phyloP scores from a whole-genome alignment of 1,140 invertebrate species.

The Vollenhovia emeryi region DNA sequence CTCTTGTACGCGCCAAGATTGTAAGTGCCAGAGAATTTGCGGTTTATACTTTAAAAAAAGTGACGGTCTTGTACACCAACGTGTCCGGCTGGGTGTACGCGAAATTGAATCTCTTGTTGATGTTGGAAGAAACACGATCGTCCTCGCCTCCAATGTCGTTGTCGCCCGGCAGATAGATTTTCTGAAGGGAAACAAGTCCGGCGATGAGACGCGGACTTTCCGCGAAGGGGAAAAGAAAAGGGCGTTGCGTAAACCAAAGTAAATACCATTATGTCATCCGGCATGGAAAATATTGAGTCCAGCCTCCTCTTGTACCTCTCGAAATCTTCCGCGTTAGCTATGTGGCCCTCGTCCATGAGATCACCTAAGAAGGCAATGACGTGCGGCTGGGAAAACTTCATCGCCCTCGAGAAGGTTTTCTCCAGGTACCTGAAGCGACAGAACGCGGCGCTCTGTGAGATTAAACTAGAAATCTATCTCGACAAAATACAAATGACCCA shows the following conservation, averaged over 20 bases:
- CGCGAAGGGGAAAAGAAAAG: not conserved
- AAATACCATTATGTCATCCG: slow-evolving; percentile 86
- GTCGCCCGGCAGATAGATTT: slow-evolving; percentile 95
- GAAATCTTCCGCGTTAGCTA: slow-evolving; percentile 89
- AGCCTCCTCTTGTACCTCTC: slow-evolving; percentile 90
- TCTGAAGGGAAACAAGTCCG: slow-evolving; percentile 85
- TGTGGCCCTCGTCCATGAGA: slow-evolving; percentile 96
- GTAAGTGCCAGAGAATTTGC: not conserved
- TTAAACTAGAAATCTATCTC: not conserved
- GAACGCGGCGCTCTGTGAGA: slow-evolving; percentile 71
- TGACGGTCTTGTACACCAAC: slow-evolving; percentile 86
- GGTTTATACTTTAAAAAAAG: slow-evolving; percentile 87
- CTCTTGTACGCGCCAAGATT: not conserved
- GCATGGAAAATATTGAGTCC: slow-evolving; percentile 89
- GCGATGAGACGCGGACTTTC: not conserved
- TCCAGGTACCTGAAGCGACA: slow-evolving; percentile 90
- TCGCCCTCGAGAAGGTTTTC: slow-evolving; percentile 91
- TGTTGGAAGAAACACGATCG: slow-evolving; percentile 90
- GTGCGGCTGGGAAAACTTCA: slow-evolving; percentile 92
- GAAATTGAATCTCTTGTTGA: slow-evolving; percentile 92
- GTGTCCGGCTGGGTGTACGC: slow-evolving; percentile 90
- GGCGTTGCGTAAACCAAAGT: not conserved
- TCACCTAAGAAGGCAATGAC: slow-evolving; percentile 96
- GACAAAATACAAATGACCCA: not conserved
- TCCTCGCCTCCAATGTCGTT: slow-evolving; percentile 98